These are phyloP conservation scores for Tribolium madens DNA, from an alignment of 1,140 invertebrate species.

Conservation along the genomic window DNA sequence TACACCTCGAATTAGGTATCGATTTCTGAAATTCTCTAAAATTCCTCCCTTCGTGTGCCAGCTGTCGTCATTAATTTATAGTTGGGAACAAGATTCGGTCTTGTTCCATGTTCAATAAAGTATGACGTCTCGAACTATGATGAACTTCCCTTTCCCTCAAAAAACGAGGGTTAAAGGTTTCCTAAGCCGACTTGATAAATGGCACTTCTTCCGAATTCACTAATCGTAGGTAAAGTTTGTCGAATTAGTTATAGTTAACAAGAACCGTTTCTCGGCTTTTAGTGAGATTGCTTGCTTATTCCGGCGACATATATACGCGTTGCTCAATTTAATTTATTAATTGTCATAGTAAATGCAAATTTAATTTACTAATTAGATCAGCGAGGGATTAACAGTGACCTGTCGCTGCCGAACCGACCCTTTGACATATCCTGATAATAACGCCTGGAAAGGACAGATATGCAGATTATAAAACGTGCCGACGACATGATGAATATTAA, in stretches of 20 bases:
- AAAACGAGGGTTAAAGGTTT: slow-evolving; percentile 1
- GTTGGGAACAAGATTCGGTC: background rate
- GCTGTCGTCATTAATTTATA: slow-evolving; percentile 34
- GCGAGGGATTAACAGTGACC: slow-evolving; percentile 17
- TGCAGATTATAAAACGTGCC: slow-evolving; percentile 24
- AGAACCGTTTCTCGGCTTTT: slow-evolving; percentile 1
- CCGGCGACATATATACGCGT: background rate
- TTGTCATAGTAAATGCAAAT: slow-evolving; percentile 16
- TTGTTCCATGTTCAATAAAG: slow-evolving; percentile 23
- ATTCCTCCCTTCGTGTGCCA: background rate
- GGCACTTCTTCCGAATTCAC: slow-evolving; percentile 18
- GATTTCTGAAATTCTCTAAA: slow-evolving; percentile 1
- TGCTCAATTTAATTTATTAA: slow-evolving; percentile 27
- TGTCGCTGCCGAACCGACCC: background rate
- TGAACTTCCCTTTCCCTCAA: background rate
- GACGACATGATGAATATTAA: slow-evolving; percentile 19
- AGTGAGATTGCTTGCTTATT: slow-evolving; percentile 23
- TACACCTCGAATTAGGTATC: background rate
- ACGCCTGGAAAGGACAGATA: slow-evolving; percentile 29
- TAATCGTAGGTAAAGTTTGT: slow-evolving; percentile 24
- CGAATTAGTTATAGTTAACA: slow-evolving; percentile 32
- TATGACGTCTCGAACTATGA: slow-evolving; percentile 21
- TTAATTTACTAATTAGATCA: slow-evolving; percentile 25
- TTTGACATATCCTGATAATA: slow-evolving; percentile 23
- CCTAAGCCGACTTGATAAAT: slow-evolving; percentile 15